These are phyloP conservation scores for Ophion obscuratus DNA, from an alignment of 2,888 invertebrate species.

Conservation along the genomic window DNA sequence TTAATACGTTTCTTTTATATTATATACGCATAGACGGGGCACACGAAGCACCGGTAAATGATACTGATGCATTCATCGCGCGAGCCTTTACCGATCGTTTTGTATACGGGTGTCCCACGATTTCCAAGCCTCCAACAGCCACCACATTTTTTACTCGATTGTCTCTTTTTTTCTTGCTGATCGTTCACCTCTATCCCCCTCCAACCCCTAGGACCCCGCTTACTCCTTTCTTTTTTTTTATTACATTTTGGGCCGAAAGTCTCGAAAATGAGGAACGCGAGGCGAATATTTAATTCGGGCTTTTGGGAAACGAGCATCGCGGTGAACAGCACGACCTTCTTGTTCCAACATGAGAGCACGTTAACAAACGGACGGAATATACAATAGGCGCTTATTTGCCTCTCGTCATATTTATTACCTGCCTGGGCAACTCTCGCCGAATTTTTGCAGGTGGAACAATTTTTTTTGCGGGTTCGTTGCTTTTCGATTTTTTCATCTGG, in stretches of 20 bases:
- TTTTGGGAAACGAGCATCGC: not conserved
- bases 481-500: not conserved
- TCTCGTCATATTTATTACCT: not conserved
- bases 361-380: not conserved
- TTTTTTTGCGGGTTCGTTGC: not conserved
- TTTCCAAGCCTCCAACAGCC: constrained; percentile 58
- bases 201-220: not conserved
- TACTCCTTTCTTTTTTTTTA: constrained; percentile 44
- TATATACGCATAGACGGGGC: constrained; percentile 59
- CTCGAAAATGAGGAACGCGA: constrained; percentile 61
- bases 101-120: constrained; percentile 66
- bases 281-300: constrained; percentile 54
- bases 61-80: constrained; percentile 64
- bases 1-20: constrained; percentile 64
- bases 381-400: not conserved
- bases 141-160: constrained; percentile 31
- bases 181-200: constrained; percentile 21
- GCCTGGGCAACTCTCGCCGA: not conserved
- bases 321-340: not conserved
- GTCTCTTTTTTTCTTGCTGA: constrained; percentile 21
- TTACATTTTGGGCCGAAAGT: constrained; percentile 52
- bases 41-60: constrained; percentile 59
- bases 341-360: constrained; percentile 3
- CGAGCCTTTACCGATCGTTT: constrained; percentile 54
- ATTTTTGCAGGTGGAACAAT: no score